Evolutionary conservation across 2,888 invertebrate genomes (phyloP), one percentile per base, ranked within the genome.

Genomic region (Archips crataeganus): DNA sequence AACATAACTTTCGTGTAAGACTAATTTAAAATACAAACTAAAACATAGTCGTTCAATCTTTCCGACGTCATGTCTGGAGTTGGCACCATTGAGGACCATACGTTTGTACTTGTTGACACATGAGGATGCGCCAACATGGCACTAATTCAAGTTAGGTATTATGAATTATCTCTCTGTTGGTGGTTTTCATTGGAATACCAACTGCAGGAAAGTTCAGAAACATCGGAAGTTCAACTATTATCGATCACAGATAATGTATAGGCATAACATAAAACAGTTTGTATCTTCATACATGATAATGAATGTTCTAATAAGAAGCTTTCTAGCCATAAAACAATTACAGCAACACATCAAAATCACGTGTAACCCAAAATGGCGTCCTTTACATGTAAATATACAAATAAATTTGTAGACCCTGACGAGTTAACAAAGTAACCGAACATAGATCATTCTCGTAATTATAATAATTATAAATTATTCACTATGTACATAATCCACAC

Each of bases 401-500:
- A 39, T 3, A 57, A 54, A 42, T 45, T 67, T 67, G 39, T 23
- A 67, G 54, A 67, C 57, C 66, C 42, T 67, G 23, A 23, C 32
- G 66, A 78, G 59, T 71, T 71, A 75, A 70, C 15, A 75, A 74
- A 77, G 77, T 78, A 76, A 77, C 75, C 76, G 75, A 71, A 69
- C 65, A 61, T 73, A 57, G 75, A 70, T 76, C 47, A 72, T 75
- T 67, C 72, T 61, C 70, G 77, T 75, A 70, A 76, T 74, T 73
- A 77, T 69, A 69, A 72, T 77, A 75, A 66, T 76, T 65, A 73
- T 57, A 72, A 75, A 70, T 75, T 59, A 49, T 74, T 75, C 61
- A 76, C 74, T 81, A 80, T 82, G 75, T 82, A 80, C 80, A 82
- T 65, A 74, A 72, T 77, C 70, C 77, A 77, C 72, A 75, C 76